Percentiles rank a stretch among this genome's conserved stretches.
phyloP scores from a whole-genome alignment of 2,888 invertebrate species.

The Drosophila buzzatii region DNA sequence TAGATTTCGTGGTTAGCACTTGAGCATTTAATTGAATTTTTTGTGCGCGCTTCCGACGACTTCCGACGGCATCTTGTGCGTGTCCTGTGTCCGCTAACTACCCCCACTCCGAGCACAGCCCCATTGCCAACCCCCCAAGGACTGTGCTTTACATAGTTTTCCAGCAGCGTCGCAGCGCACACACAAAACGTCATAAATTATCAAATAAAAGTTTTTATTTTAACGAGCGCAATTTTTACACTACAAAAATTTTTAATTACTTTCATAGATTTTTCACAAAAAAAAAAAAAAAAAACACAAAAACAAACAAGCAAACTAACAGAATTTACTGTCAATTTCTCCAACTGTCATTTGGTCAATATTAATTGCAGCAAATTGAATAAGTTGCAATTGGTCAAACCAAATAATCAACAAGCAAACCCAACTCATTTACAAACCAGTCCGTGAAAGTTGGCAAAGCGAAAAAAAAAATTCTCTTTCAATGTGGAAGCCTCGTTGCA shows the following conservation, averaged over 20 bases:
- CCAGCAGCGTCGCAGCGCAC: constrained; percentile 23
- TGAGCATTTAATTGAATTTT: constrained; percentile 75
- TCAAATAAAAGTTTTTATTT: constrained; percentile 71
- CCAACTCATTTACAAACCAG: not conserved
- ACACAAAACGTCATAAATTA: constrained; percentile 63
- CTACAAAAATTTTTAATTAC: constrained; percentile 57
- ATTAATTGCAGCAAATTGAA: constrained; percentile 17
- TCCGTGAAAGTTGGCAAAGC: not conserved
- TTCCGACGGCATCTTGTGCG: constrained; percentile 58
- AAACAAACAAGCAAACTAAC: constrained; percentile 4
- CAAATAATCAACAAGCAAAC: constrained; percentile 21
- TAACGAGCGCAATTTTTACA: constrained; percentile 55
- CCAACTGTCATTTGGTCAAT: constrained; percentile 34
- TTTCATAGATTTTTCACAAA: no score
- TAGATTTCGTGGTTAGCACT: constrained; percentile 67
- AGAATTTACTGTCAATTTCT: constrained; percentile 23
- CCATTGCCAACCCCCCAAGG: not conserved
- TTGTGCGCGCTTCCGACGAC: constrained; percentile 45
- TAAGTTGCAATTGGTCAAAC: constrained; percentile 1
- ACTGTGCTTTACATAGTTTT: constrained; percentile 44
- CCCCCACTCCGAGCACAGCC: not conserved
- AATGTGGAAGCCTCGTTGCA: constrained; percentile 5
- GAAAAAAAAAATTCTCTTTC: not conserved
- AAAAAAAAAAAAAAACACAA: constrained; percentile 14
- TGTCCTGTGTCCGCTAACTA: constrained; percentile 34